Percentiles rank a stretch among this genome's conserved stretches.
These are phyloP conservation scores for Cerceris rybyensis DNA, from an alignment of 2,888 invertebrate genomes.

Conservation along the genomic window DNA sequence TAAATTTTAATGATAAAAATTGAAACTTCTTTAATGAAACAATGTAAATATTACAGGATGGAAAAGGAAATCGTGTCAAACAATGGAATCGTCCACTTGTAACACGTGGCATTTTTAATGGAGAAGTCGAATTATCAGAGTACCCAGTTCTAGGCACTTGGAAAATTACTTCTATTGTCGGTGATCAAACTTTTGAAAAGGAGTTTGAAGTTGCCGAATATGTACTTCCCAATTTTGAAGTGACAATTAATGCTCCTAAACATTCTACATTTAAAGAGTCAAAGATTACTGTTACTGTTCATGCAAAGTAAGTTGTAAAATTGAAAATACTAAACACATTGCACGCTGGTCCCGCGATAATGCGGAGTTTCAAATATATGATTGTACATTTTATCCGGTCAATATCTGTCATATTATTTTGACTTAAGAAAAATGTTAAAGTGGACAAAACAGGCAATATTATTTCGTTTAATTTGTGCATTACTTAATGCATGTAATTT, in stretches of 20 bases:
- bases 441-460: too few relatives aligned
- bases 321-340: neutral
- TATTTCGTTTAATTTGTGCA: too few relatives aligned
- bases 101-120: conserved; percentile 89
- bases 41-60: conserved; percentile 84
- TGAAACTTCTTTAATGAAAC: neutral
- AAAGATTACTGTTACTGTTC: conserved; percentile 89
- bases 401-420: too few relatives aligned
- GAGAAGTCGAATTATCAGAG: conserved; percentile 89
- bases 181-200: conserved; percentile 87
- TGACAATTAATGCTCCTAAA: conserved; percentile 91
- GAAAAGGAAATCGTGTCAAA: conserved; percentile 90
- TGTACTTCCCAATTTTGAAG: conserved; percentile 96
- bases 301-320: conserved; percentile 87
- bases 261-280: conserved; percentile 92
- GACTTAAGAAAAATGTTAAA: too few relatives aligned
- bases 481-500: too few relatives aligned
- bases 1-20: neutral
- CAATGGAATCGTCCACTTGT: conserved; percentile 88
- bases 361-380: too few relatives aligned
- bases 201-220: conserved; percentile 93
- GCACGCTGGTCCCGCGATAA: neutral
- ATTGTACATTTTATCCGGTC: too few relatives aligned
- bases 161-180: conserved; percentile 88
- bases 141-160: conserved; percentile 94